These are phyloP conservation scores for Grammomys surdaster DNA, from an alignment of 2,113 vertebrate species.

Conservation along the genomic window DNA sequence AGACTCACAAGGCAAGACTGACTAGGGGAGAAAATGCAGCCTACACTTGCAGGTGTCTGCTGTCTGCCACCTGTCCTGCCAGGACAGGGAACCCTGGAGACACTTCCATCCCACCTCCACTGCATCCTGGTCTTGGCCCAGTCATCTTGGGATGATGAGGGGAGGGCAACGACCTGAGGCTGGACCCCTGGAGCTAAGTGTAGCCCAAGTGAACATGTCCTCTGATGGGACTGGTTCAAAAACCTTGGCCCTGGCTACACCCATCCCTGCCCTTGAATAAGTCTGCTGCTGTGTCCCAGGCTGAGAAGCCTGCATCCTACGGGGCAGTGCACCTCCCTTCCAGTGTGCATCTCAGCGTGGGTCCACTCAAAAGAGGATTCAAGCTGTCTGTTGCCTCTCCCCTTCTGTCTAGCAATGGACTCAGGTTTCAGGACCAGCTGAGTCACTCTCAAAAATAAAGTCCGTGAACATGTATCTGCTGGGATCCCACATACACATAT, in stretches of 20 bases:
- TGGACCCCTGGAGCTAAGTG: neutral
- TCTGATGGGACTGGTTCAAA: neutral
- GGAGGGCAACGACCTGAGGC: neutral
- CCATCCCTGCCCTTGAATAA: neutral
- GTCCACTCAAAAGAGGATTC: neutral
- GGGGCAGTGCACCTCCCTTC: neutral
- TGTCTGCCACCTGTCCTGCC: neutral
- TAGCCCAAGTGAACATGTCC: neutral
- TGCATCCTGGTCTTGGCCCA: neutral
- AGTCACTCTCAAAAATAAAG: neutral
- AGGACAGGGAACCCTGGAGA: neutral
- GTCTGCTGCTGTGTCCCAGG: constrained; percentile 7
- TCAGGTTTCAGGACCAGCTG: neutral
- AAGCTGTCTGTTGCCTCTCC: neutral
- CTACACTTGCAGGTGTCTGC: neutral
- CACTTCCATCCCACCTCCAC: neutral
- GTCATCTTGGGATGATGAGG: neutral
- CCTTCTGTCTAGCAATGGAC: neutral
- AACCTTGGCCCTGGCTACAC: neutral
- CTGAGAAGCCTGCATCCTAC: neutral
- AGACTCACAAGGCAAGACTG: neutral
- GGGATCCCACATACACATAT: neutral
- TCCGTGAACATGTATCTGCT: neutral
- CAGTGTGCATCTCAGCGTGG: neutral
- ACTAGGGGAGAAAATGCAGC: neutral